A percentile compares a stretch with the other conserved stretches of the same genome.
These are phyloP conservation scores for Telenomus remus DNA, from an alignment of 1,140 invertebrate species.

Conservation along the genomic window DNA sequence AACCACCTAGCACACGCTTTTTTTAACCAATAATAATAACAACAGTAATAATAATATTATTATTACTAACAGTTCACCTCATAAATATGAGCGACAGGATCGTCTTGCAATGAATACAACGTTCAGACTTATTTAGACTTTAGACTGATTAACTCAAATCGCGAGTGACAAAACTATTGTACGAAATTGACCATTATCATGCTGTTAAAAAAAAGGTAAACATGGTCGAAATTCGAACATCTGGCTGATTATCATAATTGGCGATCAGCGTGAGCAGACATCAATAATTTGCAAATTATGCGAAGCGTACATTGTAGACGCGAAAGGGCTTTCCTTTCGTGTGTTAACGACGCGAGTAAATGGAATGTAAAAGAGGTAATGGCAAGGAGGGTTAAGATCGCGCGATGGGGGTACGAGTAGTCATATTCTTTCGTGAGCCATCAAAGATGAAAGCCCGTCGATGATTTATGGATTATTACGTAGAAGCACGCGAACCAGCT, in stretches of 20 bases:
- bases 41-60: no score
- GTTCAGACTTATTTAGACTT: no score
- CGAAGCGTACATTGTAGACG: slow-evolving; percentile 53
- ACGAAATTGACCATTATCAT: not conserved
- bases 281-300: slow-evolving; percentile 59
- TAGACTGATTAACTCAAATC: no score
- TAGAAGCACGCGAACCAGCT: slow-evolving; percentile 61
- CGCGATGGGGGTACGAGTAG: slow-evolving; percentile 46
- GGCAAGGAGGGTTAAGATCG: slow-evolving; percentile 50
- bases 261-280: slow-evolving; percentile 50
- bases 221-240: slow-evolving; percentile 22
- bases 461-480: slow-evolving; percentile 72
- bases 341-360: slow-evolving; percentile 62
- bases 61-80: no score
- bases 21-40: no score
- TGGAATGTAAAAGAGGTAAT: slow-evolving; percentile 63
- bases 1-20: no score
- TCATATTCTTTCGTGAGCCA: slow-evolving; percentile 60
- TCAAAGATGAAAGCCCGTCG: slow-evolving; percentile 64
- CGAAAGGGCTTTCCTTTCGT: slow-evolving; percentile 46
- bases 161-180: no score
- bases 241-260: slow-evolving; percentile 58
- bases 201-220: slow-evolving; percentile 22
- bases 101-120: no score
- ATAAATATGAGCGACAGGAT: no score